Evolutionary conservation across 1,140 invertebrate genomes (phyloP), one percentile per base, ranked within the genome.

Genomic region (Caenorhabditis inopinata): DNA sequence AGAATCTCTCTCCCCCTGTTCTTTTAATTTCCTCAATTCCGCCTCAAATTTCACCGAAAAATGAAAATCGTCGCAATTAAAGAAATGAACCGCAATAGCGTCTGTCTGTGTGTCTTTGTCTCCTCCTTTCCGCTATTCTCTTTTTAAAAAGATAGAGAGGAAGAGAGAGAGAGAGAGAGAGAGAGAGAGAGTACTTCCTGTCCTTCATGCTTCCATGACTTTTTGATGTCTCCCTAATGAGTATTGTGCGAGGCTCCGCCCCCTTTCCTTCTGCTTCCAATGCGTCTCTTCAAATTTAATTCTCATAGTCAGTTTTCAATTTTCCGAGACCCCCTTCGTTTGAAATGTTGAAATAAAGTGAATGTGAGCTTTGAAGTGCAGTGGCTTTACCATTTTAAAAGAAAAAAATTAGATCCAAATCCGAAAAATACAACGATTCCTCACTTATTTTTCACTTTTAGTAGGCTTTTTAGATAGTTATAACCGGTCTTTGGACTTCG

Each of bases 221-320:
- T 68, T 68, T 68, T 38, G 58, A 68, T 68, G 58, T 68, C n/a
- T 68, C 58, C 32, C 58, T 68, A 68, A 68, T 68, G 58, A 68
- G 58, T 68, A 68, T 68, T 38, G 58, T 68, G 29, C n/a, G n/a
- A n/a, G n/a, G n/a, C 32, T n/a, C 6, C 58, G 7, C 51, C 27
- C 32, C 2, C 58, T 21, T 68, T 38, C 12, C 25, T 29, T 18
- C 25, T 12, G n/a, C 14, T 9, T 38, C 18, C n/a, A 29, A 32
- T 29, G 3, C 29, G 53, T 62, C 53, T 29, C 53, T 62, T 62
- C 53, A 62, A 62, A 62, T 62, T 62, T 62, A 62, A 62, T 62
- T 68, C 32, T 38, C 32, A 68, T 38, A 38, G 35, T 32, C 6
- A 42, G 38, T 42, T 42, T 42, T 5, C 6, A 7, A 42, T 42